A percentile compares a stretch with the other conserved stretches of the same genome.
Evolutionary conservation across 2,797 vertebrate species (phyloP).

Genomic region (Platalea minor): DNA sequence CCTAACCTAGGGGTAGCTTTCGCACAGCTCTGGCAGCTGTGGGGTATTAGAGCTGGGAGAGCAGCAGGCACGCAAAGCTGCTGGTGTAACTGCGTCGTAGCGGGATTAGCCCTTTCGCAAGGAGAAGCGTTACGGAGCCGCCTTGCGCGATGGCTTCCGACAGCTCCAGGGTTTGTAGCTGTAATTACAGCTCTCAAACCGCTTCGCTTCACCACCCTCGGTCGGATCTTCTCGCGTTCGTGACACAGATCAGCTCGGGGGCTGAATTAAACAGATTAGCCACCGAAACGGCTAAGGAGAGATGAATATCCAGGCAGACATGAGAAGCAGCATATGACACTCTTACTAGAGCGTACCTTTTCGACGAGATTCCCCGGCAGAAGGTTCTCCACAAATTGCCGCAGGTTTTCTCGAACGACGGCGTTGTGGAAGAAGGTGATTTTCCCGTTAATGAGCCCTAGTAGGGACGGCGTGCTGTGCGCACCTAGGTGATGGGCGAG

Average conservation of each 20-base stretch:
- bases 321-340: fast-evolving
- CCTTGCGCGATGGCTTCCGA: fast-evolving
- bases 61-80: neutral
- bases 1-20: neutral
- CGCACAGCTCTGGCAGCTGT: neutral
- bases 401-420: slow-evolving; percentile 86
- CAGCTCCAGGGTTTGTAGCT: neutral
- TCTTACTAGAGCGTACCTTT: slow-evolving; percentile 74
- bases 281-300: neutral
- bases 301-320: too few species aligned
- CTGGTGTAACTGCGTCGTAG: fast-evolving
- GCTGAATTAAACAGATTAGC: neutral
- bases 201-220: fast-evolving
- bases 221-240: fast-evolving
- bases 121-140: fast-evolving
- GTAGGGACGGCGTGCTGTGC: slow-evolving; percentile 91
- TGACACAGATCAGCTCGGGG: neutral
- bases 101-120: neutral
- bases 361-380: slow-evolving; percentile 92
- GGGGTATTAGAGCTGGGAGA: neutral
- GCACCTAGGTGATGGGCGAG: slow-evolving; percentile 93
- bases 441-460: slow-evolving; percentile 91
- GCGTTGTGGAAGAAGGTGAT: slow-evolving; percentile 94
- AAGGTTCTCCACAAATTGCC: slow-evolving; percentile 92
- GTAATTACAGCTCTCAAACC: neutral